Evolutionary conservation across 2,113 vertebrate species (phyloP).

Genomic region (Ochotona princeps): DNA sequence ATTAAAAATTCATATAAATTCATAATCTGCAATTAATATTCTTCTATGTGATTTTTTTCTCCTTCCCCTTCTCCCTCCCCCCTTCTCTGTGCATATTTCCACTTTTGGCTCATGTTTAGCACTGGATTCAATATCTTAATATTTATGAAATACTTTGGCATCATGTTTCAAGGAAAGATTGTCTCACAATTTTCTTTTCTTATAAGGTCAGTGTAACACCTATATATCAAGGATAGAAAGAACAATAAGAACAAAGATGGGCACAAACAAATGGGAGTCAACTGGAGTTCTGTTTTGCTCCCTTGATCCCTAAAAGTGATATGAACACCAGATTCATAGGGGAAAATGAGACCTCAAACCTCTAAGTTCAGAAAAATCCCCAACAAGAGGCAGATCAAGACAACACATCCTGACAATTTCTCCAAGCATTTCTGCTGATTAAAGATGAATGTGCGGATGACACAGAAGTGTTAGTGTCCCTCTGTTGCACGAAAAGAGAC

Average conservation of each 20-base stretch:
- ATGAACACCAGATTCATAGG: neutral
- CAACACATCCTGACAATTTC: neutral
- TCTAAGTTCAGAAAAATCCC: neutral
- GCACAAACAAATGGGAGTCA: neutral
- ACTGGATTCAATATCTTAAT: neutral
- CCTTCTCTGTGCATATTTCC: too few relatives aligned
- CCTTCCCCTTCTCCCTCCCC: neutral
- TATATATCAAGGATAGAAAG: neutral
- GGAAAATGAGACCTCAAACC: neutral
- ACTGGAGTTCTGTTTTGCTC: neutral
- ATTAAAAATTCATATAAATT: neutral
- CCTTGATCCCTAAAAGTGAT: neutral
- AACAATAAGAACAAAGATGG: neutral
- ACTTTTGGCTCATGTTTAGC: neutral
- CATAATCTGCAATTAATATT: neutral
- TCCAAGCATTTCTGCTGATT: neutral
- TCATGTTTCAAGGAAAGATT: neutral
- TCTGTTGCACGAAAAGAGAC: neutral
- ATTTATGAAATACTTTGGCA: neutral
- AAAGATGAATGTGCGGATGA: neutral
- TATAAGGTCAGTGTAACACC: neutral
- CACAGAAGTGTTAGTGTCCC: neutral
- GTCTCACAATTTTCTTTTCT: neutral
- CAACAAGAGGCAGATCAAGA: neutral
- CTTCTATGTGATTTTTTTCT: neutral